Conservation (phyloP, 2,888 invertebrate species). For the Drosophila leonis region DNA sequence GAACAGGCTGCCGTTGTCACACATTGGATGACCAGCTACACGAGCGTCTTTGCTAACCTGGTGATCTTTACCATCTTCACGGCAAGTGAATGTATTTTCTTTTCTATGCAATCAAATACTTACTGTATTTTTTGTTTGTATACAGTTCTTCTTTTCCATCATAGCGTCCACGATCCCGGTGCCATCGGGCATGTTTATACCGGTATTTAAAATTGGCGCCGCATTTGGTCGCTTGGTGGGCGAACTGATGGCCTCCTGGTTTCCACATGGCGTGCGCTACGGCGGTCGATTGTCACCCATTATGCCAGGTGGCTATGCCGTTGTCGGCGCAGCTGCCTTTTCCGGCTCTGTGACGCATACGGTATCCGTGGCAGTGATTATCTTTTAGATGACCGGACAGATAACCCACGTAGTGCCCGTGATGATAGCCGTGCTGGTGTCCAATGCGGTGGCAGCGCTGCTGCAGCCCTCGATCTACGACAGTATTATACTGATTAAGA, state of each 20-base stretch:
- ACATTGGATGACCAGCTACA: slow-evolving; percentile 94
- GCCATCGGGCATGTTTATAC: slow-evolving; percentile 98
- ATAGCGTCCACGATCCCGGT: slow-evolving; percentile 98
- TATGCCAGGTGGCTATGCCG: slow-evolving; percentile 97
- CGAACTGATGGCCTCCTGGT: slow-evolving; percentile 96
- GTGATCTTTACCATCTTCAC: slow-evolving; percentile 93
- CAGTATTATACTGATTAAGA: slow-evolving; percentile 98
- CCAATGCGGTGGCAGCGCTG: slow-evolving; percentile 97
- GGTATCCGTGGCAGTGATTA: slow-evolving; percentile 98
- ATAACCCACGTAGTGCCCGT: slow-evolving; percentile 98
- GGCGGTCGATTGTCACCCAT: slow-evolving; percentile 94
- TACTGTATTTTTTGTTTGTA: slow-evolving; percentile 32
- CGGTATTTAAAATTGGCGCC: slow-evolving; percentile 98
- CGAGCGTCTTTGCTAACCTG: slow-evolving; percentile 94
- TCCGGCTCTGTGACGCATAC: slow-evolving; percentile 99
- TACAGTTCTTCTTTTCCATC: slow-evolving; percentile 93
- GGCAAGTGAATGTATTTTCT: slow-evolving; percentile 87
- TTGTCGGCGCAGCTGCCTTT: slow-evolving; percentile 98
- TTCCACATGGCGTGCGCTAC: slow-evolving; percentile 95
- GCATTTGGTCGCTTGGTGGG: slow-evolving; percentile 96
- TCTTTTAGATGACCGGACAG: slow-evolving; percentile 99
- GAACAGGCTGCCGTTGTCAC: slow-evolving; percentile 93
- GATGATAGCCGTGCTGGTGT: slow-evolving; percentile 97
- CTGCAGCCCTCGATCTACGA: slow-evolving; percentile 99
- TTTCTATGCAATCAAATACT: not conserved